Base-by-base conservation (phyloP, 1,140 invertebrate species). In the Drosophila equinoxialis region DNA sequence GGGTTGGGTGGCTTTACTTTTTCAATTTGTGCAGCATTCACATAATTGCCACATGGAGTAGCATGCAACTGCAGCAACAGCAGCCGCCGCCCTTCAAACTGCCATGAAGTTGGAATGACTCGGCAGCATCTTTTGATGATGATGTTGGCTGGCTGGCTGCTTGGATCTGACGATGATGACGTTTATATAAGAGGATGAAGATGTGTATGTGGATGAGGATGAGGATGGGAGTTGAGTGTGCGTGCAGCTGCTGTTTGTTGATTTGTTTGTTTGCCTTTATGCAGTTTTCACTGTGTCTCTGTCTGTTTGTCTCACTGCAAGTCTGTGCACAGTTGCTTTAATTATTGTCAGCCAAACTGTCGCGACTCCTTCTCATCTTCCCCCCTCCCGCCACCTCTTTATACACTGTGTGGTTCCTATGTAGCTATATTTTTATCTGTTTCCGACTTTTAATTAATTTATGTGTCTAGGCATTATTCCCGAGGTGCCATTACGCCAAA, bases 401-500 rank as follows among this genome's bases (percentile, higher is more conserved):
- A 6, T 26, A 2, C 30, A 13, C 14, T 17, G 13, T 55, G 20
- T 54, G 3, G 67, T n/a, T 57, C 39, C 60, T 64, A 71, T 73
- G 71, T 63, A 61, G 68, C 64, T 68, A 67, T 81, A 78, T 81
- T 76, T 85, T 68, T 87, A 87, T 86, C 75, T 82, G 75, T 72
- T 87, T 86, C 83, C 83, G 82, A 86, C 82, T 86, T 76, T 86
- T 86, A 86, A 86, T 86, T 87, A 87, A 86, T 86, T 86, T 86
- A 86, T 86, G 83, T 58, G 59, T 39, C 68, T 74, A 65, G 45
- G 75, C 65, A 59, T 67, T 58, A 51, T 77, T 17, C 42, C 66
- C 30, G 41, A 68, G 70, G 65, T 65, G 66, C 68, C 79, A 30
- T 73, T 17, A 20, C 1, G 55, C 35, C 58, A 60, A 41, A 39